Evolutionary conservation across 92 coral and sea anemone genomes (phyloP), one percentile per base, ranked within the genome.

Genomic region (Epizoanthus rinbou): DNA sequence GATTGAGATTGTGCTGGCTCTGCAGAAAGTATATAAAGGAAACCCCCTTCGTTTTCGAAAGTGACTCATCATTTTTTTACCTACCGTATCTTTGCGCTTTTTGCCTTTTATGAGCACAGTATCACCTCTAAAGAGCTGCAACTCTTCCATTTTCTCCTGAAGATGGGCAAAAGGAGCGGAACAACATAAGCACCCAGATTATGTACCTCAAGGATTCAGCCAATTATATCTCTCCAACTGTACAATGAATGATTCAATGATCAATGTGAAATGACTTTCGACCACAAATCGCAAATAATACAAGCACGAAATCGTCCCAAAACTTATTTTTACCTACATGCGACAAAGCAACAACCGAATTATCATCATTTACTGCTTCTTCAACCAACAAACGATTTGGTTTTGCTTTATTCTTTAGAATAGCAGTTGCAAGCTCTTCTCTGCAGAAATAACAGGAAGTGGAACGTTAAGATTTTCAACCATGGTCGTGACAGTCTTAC

Each of bases 311-410:
- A 57, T 60, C 14, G 16, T 23, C 10, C 15, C 13, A 57, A 60
- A 69, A 59, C 54, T 50, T 1, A 50, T 9, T 50, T 50, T 4
- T 19, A 87, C 93, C 33, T 80, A 96, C 99, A 98, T 96, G 99
- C 41, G 99, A 96, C 92, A 96, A 89, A 3, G 99, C 84, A 63
- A 96, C 99, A 54, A 96, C 99, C 16, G 99, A 96, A 80, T 96
- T 96, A 84, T 96, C 99, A 92, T 96, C 99, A 74, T 94, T 96
- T 33, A 92, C 89, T n/a, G 99, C 99, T 66, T 96, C 99, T 78
- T 96, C 99, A 57, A 96, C 99, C 54, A 96, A 79, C 79, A 96
- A 80, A 54, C 99, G 91, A 86, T 96, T 96, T 72, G 99, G 99
- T 70, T 91, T 91, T 56, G 93, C 53, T 76, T 96, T 96, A 84